These are phyloP conservation scores for Sebastes diploproa DNA, from an alignment of 2,797 vertebrate genomes.

Conservation along the genomic window DNA sequence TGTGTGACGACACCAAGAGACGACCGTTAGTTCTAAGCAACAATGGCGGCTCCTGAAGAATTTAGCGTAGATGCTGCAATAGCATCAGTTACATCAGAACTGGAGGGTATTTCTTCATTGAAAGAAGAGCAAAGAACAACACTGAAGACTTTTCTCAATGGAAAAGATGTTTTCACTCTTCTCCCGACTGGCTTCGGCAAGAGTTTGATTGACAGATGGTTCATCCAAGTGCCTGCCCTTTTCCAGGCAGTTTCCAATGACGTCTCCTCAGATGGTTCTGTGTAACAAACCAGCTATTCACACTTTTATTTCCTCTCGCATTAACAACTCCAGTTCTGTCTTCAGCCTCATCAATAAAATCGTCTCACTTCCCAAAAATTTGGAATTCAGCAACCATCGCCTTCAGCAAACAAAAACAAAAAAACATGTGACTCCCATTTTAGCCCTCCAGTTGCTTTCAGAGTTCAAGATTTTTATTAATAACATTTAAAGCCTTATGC, in stretches of 20 bases:
- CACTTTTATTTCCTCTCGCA: not conserved
- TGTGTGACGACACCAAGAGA: rapidly evolving
- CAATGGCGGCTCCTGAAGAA: no score
- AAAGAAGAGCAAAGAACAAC: no score
- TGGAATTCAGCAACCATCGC: not conserved
- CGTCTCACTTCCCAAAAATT: not conserved
- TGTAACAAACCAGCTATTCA: not conserved
- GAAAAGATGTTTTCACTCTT: no score
- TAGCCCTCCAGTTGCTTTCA: conserved; percentile 8
- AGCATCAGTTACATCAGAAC: no score
- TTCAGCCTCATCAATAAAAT: not conserved
- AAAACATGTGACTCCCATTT: conserved; percentile 7
- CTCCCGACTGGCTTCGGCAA: no score
- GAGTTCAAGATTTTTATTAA: conserved; percentile 34
- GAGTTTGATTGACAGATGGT: no score
- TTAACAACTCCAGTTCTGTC: not conserved
- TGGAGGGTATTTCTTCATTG: no score
- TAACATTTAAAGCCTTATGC: conserved; percentile 40
- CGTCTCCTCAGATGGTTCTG: not conserved
- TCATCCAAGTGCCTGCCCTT: no score
- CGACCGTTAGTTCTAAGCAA: no score
- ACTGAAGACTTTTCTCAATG: no score
- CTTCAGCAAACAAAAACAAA: not conserved
- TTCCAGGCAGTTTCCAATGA: no score
- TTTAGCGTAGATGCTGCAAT: no score